Conservation (phyloP, 2,888 invertebrate genomes). For the Agapetus fuscipes region DNA sequence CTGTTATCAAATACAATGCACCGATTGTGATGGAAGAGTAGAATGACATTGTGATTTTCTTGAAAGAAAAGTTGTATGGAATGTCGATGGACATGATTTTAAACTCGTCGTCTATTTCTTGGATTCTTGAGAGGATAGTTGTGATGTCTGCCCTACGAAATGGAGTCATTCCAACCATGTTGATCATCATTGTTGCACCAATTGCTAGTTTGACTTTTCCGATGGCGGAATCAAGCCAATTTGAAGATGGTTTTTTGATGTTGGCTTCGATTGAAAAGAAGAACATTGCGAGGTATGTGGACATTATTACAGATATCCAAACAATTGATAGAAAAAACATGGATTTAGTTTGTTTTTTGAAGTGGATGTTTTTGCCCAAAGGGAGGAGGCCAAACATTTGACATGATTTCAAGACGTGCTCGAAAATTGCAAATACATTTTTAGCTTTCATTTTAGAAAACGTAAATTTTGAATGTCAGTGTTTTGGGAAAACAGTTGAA, state of each 20-base stretch:
- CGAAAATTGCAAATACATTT: conserved; percentile 6
- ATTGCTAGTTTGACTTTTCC: conserved; percentile 4
- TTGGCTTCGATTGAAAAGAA: conserved; percentile 1
- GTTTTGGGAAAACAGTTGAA: no score
- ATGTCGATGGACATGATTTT: conserved; percentile 3
- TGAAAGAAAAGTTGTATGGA: conserved; percentile 2
- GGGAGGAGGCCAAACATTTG: conserved; percentile 10
- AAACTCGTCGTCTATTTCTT: conserved; percentile 13
- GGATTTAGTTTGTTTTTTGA: background rate
- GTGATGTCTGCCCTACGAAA: conserved; percentile 8
- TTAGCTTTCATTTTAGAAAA: background rate
- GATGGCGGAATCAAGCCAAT: conserved; percentile 6
- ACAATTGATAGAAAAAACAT: background rate
- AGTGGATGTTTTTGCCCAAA: background rate
- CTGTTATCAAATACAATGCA: background rate
- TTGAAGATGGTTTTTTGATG: background rate
- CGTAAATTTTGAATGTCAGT: no score
- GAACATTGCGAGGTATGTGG: conserved; percentile 1
- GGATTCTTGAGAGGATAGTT: conserved; percentile 5
- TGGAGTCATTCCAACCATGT: conserved; percentile 13
- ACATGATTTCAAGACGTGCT: conserved; percentile 1
- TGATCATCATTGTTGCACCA: conserved; percentile 5
- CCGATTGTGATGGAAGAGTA: background rate
- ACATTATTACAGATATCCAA: conserved; percentile 5
- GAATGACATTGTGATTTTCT: conserved; percentile 3